Evolutionary conservation across 2,888 invertebrate species (phyloP), one percentile per base, ranked within the genome.

Genomic region (Sarcophaga subvicina): DNA sequence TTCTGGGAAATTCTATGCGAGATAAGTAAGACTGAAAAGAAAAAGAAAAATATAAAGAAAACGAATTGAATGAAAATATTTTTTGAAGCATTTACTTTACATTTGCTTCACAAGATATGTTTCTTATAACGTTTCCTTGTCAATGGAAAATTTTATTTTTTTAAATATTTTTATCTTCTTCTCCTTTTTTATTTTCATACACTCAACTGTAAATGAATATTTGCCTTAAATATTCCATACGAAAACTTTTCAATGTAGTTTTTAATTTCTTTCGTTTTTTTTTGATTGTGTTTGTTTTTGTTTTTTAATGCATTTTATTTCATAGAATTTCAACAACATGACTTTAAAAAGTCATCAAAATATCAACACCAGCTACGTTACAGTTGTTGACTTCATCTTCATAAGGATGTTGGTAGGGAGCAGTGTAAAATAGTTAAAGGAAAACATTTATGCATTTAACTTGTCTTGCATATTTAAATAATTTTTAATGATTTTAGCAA

Each of bases 401-500:
- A 4, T 59, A n/a, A 14, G 6, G 4, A 17, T 59, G 14, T 59
- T 59, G 59, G 22, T 59, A 82, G 11, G 4, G 4, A 67, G 72
- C 45, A 67, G n/a, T 59, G 25, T 12, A 73, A 69, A 79, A 5
- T 0, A 54, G 0, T 54, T 54, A 54, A 54, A 54, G 14, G 54
- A 54, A 54, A 45, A 64, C 47, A 70, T 83, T 79, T 79, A 17
- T 79, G 64, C 69, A 80, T 85, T 87, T 80, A 84, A 75, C 83
- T 85, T 78, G 80, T 82, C 87, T 86, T 85, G 84, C 82, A 88
- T 86, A 86, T 88, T 89, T 88, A 89, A 89, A 89, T 89, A 89
- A 88, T 89, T 88, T 89, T 88, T 88, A 88, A 89, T 88, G 89
- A 87, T 88, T 88, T 88, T 84, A 89, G 88, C 88, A 88, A 89